Percentiles rank a stretch among this genome's conserved stretches.
Evolutionary conservation across 2,888 invertebrate genomes (phyloP).

Genomic region (Ferrisia virgata): DNA sequence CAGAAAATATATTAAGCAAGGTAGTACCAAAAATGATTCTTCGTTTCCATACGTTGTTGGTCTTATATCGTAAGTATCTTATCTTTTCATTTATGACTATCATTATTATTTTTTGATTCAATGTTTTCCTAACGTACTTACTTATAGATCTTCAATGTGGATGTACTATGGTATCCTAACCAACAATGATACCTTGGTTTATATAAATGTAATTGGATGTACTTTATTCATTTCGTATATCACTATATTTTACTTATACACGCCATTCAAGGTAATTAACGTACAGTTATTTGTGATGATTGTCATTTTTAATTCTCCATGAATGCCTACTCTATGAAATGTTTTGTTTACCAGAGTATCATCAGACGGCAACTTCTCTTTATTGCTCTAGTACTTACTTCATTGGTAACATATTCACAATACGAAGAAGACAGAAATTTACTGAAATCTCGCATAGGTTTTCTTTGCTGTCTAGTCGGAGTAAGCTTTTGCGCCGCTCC

Average conservation of each 20-base stretch:
- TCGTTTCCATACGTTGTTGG: slow-evolving; percentile 75
- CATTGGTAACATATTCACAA: slow-evolving; percentile 59
- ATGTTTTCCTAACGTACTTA: slow-evolving; percentile 6
- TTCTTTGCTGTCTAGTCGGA: slow-evolving; percentile 69
- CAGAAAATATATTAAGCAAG: slow-evolving; percentile 69
- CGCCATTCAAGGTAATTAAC: slow-evolving; percentile 63
- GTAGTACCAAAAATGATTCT: slow-evolving; percentile 73
- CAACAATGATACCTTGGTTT: slow-evolving; percentile 66
- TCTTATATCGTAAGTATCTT: slow-evolving; percentile 65
- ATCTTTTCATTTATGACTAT: not conserved
- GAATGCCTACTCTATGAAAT: not conserved
- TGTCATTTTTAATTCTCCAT: not conserved
- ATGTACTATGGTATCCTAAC: slow-evolving; percentile 74
- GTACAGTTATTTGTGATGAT: too few species aligned
- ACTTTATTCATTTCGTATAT: slow-evolving; percentile 69
- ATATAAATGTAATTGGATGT: slow-evolving; percentile 74
- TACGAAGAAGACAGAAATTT: slow-evolving; percentile 58
- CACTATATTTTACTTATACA: slow-evolving; percentile 68
- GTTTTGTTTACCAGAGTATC: slow-evolving; percentile 54
- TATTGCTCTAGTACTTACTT: slow-evolving; percentile 58
- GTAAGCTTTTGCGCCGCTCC: slow-evolving; percentile 80
- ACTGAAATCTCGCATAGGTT: slow-evolving; percentile 64
- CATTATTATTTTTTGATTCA: not conserved
- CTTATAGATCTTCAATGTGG: slow-evolving; percentile 70
- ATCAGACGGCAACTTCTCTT: slow-evolving; percentile 65